A percentile compares a stretch with the other conserved stretches of the same genome.
Conservation (phyloP, 2,797 vertebrate species). For the Cephalopachus bancanus region DNA sequence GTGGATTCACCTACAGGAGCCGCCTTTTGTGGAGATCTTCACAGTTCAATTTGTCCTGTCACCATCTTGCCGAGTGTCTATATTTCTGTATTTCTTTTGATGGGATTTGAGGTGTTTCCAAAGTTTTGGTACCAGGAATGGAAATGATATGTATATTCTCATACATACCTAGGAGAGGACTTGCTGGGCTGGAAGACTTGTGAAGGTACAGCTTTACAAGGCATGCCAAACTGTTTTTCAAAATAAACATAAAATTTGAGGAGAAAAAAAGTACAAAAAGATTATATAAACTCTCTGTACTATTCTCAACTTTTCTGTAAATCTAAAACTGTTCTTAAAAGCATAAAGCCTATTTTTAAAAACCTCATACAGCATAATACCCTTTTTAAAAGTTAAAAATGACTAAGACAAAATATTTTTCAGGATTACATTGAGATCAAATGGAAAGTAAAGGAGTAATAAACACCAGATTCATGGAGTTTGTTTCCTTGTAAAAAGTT, state of each 20-base stretch:
- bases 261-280: background rate
- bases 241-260: background rate
- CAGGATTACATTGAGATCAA: background rate
- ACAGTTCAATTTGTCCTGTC: too few relatives aligned
- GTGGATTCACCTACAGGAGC: too few relatives aligned
- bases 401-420: background rate
- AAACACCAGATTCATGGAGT: rapidly evolving
- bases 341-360: background rate
- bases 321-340: background rate
- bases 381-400: slow-evolving; percentile 8
- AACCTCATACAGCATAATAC: background rate
- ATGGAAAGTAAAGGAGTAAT: background rate
- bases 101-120: background rate
- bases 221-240: background rate
- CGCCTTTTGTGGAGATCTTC: too few relatives aligned
- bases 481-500: background rate
- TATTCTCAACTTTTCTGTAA: slow-evolving; percentile 27
- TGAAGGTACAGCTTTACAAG: background rate
- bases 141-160: background rate
- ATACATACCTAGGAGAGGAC: background rate
- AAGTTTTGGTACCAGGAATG: rapidly evolving
- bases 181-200: background rate
- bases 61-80: too few relatives aligned
- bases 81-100: background rate
- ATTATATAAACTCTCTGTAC: background rate